Percentiles rank a stretch among this genome's conserved stretches.
Evolutionary conservation across 2,113 vertebrate species (phyloP).

Genomic region (Edolisoma coerulescens): DNA sequence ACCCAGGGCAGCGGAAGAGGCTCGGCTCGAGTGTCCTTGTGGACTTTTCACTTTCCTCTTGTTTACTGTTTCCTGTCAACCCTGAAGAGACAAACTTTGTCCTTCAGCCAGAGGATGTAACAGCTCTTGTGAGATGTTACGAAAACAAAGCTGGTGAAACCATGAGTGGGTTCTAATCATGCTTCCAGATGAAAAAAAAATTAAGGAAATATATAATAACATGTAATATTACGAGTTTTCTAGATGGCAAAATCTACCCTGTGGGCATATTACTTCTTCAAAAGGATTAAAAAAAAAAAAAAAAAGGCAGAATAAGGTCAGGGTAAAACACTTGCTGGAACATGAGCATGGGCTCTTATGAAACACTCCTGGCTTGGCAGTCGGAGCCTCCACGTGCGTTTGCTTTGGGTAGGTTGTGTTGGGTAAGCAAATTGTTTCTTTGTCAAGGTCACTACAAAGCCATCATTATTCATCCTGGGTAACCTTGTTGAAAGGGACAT

Average conservation of each 20-base stretch:
- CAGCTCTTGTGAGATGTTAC: background rate
- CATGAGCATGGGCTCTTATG: background rate
- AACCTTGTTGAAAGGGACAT: background rate
- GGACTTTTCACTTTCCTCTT: background rate
- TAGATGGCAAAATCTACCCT: background rate
- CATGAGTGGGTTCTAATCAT: fast-evolving
- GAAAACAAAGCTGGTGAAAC: background rate
- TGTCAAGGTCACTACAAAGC: constrained; percentile 26
- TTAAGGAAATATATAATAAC: background rate
- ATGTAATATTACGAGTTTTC: background rate
- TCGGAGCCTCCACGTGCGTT: background rate
- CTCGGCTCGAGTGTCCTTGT: background rate
- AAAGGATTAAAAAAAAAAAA: background rate
- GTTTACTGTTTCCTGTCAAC: background rate
- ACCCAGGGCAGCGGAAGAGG: background rate
- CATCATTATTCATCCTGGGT: background rate
- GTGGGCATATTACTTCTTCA: background rate
- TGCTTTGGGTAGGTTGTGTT: background rate
- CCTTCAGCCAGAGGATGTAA: background rate
- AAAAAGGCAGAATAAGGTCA: background rate
- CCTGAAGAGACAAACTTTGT: background rate
- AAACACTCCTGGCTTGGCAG: background rate
- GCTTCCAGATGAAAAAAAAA: background rate
- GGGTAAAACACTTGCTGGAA: background rate
- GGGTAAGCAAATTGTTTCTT: background rate